Percentiles rank a stretch among this genome's conserved stretches.
These are phyloP conservation scores for Xestia xanthographa DNA, from an alignment of 2,888 invertebrate species.

Conservation along the genomic window DNA sequence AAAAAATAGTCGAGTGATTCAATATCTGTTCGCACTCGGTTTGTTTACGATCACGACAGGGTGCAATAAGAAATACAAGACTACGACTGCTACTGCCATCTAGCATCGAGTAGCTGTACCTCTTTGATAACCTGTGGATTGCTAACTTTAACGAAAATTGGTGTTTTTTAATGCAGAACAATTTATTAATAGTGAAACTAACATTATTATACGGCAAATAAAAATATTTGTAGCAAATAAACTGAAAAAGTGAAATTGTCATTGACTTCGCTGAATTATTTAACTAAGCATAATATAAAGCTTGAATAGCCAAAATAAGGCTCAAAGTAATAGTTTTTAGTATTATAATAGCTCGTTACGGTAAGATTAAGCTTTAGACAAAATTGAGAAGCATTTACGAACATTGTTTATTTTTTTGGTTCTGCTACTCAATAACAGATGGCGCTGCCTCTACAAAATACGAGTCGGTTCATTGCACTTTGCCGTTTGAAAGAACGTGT, in stretches of 20 bases:
- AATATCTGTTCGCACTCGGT: constrained; percentile 32
- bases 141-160: neutral
- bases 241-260: neutral
- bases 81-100: constrained; percentile 71
- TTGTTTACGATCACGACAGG: constrained; percentile 38
- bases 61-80: constrained; percentile 45
- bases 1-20: constrained; percentile 55
- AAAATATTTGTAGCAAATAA: rapidly evolving
- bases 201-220: rapidly evolving
- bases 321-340: no score
- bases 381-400: neutral
- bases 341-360: neutral
- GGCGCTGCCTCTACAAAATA: constrained; percentile 65
- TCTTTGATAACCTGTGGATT: constrained; percentile 23
- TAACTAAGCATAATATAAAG: neutral
- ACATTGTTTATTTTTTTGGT: constrained; percentile 16
- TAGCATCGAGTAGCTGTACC: constrained; percentile 74
- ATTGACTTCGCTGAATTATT: neutral
- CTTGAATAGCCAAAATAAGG: rapidly evolving
- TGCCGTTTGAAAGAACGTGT: constrained; percentile 24
- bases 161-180: neutral
- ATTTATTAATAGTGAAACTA: rapidly evolving
- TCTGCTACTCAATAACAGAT: constrained; percentile 78
- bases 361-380: neutral
- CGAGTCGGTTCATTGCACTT: constrained; percentile 52